A percentile compares a stretch with the other conserved stretches of the same genome.
phyloP scores from a whole-genome alignment of 2,888 invertebrate genomes.

The Deroplatys truncata region DNA sequence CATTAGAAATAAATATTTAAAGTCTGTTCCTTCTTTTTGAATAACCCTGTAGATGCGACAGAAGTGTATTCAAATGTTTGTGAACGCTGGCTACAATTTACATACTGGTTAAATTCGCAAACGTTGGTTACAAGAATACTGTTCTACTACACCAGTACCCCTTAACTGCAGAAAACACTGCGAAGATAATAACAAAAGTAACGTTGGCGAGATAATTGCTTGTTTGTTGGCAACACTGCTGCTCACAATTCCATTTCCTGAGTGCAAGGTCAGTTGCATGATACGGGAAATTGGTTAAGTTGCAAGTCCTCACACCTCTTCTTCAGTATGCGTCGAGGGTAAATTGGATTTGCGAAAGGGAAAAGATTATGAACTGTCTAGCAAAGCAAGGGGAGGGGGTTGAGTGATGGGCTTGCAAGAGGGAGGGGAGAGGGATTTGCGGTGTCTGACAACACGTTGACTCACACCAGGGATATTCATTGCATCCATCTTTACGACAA shows the following conservation, averaged over 20 bases:
- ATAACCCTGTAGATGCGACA: no score
- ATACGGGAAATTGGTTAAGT: background rate
- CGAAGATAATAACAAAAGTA: background rate
- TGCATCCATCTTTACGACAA: background rate
- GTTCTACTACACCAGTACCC: no score
- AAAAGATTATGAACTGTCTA: slow-evolving; percentile 23
- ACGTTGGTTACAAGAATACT: no score
- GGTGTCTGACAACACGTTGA: slow-evolving; percentile 14
- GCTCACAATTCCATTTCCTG: background rate
- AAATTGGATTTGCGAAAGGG: slow-evolving; percentile 24
- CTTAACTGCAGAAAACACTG: no score
- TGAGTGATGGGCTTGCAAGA: background rate
- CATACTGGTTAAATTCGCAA: no score
- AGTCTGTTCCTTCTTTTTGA: no score
- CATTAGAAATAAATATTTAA: no score
- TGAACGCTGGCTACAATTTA: no score
- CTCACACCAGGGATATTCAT: background rate
- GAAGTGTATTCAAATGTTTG: no score
- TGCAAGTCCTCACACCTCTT: background rate
- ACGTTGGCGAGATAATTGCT: background rate
- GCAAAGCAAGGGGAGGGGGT: background rate
- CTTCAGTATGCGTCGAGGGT: background rate
- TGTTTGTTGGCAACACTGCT: background rate
- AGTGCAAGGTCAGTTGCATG: background rate
- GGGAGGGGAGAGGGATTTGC: slow-evolving; percentile 2